phyloP scores from a whole-genome alignment of 2,113 vertebrate species.

The Crotalus helleri region DNA sequence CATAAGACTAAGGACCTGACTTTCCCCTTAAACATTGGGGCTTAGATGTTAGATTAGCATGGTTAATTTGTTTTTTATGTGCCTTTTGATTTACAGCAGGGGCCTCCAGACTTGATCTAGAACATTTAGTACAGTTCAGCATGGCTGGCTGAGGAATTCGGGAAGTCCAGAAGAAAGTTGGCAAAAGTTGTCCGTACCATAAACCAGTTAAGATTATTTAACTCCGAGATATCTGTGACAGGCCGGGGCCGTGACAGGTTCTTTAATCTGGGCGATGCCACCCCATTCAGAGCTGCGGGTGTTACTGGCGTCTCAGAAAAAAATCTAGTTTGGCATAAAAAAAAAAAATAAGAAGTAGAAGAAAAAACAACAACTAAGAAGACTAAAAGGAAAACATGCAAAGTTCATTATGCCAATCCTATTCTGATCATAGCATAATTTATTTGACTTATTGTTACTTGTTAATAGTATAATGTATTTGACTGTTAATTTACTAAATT shows the following conservation, averaged over 20 bases:
- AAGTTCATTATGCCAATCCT: background rate
- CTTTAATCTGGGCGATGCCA: slow-evolving; percentile 28
- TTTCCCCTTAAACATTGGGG: background rate
- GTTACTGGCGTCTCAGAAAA: slow-evolving; percentile 25
- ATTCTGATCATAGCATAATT: background rate
- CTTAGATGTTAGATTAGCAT: background rate
- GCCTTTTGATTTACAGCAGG: background rate
- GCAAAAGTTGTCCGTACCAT: background rate
- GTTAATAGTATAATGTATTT: background rate
- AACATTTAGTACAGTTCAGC: too few relatives aligned
- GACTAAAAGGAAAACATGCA: background rate
- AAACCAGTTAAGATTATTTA: background rate
- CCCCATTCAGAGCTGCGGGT: slow-evolving; percentile 13
- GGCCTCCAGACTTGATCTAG: too few relatives aligned
- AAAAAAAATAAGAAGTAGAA: background rate
- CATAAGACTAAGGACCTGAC: background rate
- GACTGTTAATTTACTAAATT: background rate
- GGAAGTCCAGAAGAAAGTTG: too few relatives aligned
- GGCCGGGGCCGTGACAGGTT: slow-evolving; percentile 37
- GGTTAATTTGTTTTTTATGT: background rate
- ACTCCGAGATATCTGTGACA: background rate
- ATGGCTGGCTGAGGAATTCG: too few relatives aligned
- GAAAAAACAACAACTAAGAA: background rate
- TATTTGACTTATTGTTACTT: background rate
- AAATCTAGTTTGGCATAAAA: slow-evolving; percentile 17